Base-by-base conservation (phyloP, 2,113 vertebrate genomes). In the Ictalurus furcatus region DNA sequence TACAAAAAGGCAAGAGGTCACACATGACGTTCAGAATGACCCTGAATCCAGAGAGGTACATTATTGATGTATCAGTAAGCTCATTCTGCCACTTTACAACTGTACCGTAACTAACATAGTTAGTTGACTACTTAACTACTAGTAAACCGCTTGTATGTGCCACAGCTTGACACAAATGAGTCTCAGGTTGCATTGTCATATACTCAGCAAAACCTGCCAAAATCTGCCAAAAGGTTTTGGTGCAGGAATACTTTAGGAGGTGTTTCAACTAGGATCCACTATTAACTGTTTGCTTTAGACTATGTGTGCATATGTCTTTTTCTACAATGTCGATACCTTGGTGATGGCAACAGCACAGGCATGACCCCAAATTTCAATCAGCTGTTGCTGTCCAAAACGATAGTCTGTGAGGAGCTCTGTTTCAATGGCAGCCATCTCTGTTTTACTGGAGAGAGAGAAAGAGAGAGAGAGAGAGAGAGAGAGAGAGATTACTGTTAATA, bases 311-410 rank as follows among this genome's bases (percentile, higher is more conserved):
- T 44, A 44, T 23, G 9, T 30, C 6, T 56, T 59, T 48, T 82
- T 34, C 6, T 21, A 82, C 30, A 21, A 3, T 17, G 12, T 19
- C 40, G 21, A 63, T 86, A 99, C 98, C 98, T 98, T 99, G 59
- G 98, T 95, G 69, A 99, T 95, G 7, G 98, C 97, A 84, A 98
- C 81, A 1, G 98, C 98, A 1, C 97, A 98, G 0, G 97, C 97
- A 3, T 98, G 96, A 67, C 98, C 98, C 93, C 97, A 97, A 80
- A 99, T 96, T 94, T 99, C 98, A 44, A 97, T 96, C 87, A 99
- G 95, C 95, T 98, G 98, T 95, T 97, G 98, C 81, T 96, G 94
- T 91, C 97, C 97, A 52, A 99, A 99, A 73, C 94, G 95, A 73
- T 98, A 99, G 90, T 99, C 98, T 85, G 94, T 96, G 81, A 97